Base-by-base conservation (phyloP, 2,888 invertebrate species). In the Mycogona germanica region DNA sequence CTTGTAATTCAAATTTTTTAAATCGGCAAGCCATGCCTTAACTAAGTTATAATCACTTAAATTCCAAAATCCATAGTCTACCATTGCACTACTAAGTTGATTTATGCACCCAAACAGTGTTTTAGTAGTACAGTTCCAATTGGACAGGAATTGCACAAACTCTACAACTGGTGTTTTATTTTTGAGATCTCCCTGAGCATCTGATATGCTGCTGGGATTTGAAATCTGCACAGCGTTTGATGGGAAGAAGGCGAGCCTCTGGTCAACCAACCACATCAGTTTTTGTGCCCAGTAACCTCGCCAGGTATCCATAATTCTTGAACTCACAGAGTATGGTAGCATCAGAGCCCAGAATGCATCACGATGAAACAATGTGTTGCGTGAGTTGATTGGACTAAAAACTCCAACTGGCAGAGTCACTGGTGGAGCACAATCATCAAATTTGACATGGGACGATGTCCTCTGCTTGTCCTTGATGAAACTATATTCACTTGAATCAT, bases 261-360 rank as follows among this genome's bases (percentile, higher is more conserved):
- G 21, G n/a, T 47, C 53, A 2, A 32, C 26, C 12, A 53, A 47
- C 53, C 53, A 53, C 47, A 53, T n/a, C 14, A 53, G 53, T 21
- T 28, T 46, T 23, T 53, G 53, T 4, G 53, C 53, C 53, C 53
- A 53, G 17, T 53, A 53, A 2, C 53, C 53, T 35, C 53, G 30
- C 53, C 53, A 53, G 35, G 47, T 53, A 28, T 53, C 53, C 2
- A 47, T 53, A 6, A 53, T 47, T 12, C 53, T 30, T 37, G 47
- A 53, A 14, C n/a, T 40, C 1, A 53, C 53, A 6, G 53, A 26
- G 7, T 29, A 17, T 7, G 53, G 53, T 23, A 53, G 21, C 12
- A 53, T 26, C 21, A 53, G 37, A 14, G 53, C 32, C 53, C 53
- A 53, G 9, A 53, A 23, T 6, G 46, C 53, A 14, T 47, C 4